Evolutionary conservation across 2,113 vertebrate genomes (phyloP), one percentile per base, ranked within the genome.

Genomic region (Nipponia nippon): DNA sequence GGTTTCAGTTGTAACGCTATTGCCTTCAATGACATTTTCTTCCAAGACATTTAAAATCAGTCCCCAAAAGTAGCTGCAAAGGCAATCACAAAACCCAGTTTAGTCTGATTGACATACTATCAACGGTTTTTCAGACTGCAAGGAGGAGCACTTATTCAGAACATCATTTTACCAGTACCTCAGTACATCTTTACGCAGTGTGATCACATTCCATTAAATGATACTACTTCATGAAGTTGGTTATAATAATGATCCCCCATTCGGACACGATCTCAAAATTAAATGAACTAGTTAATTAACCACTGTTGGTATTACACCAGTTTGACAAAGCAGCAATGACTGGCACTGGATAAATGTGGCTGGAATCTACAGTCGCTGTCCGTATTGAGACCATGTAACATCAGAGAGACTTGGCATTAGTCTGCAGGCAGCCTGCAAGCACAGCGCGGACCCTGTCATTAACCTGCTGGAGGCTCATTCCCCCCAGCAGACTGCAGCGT

Each of bases 381-480:
- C 9, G 10, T 10, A n/a, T n/a, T n/a, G 50, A 56, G 50, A 9
- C 1, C 46, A 20, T 6, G 2, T 8, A 6, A 1, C 7, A 2
- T 8, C 52, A 25, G 29, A 7, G 56, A 38, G 67, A 19, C 10
- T 4, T 42, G 13, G 46, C 40, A n/a, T 36, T 16, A 5, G 17
- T 6, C 81, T 55, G 62, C 36, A 0, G 0, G 1, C 34, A 44
- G 56, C 52, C 22, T 47, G 34, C 46, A 11, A 26, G 86, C 47
- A 7, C 42, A 6, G 50, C 3, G 10, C 7, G 29, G 19, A 21
- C 20, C 25, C 69, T 72, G 59, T 27, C 32, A 5, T 15, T 36
- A 13, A 34, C 29, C 50, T 50, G 44, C 40, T 40, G 36, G 18
- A 29, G 56, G n/a, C 36, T 89, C 15, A 2, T 18, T 18, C 4